These are phyloP conservation scores for Vanessa atalanta DNA, from an alignment of 1,140 invertebrate species.

Conservation along the genomic window DNA sequence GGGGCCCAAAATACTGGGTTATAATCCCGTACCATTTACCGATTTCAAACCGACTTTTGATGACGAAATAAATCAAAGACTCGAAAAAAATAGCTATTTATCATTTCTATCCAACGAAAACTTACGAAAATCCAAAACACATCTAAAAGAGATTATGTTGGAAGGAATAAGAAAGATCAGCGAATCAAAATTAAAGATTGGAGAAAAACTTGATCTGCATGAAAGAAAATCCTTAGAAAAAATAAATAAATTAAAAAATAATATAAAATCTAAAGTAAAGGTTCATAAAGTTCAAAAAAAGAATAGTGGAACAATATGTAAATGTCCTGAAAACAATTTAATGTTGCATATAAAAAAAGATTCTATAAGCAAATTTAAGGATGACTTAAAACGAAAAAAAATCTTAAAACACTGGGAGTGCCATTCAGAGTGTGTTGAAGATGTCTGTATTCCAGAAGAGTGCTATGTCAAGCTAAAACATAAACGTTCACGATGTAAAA, in stretches of 20 bases:
- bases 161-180: conserved; percentile 32
- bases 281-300: conserved; percentile 14
- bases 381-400: conserved; percentile 44
- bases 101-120: conserved; percentile 35
- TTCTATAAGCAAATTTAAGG: conserved; percentile 51
- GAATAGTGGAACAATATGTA: conserved; percentile 9
- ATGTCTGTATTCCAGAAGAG: conserved; percentile 46
- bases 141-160: conserved; percentile 32
- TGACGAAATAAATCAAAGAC: conserved; percentile 21
- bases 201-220: conserved; percentile 36
- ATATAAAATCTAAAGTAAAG: conserved; percentile 30
- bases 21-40: conserved; percentile 15
- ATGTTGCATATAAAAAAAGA: conserved; percentile 51
- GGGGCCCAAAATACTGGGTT: not conserved
- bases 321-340: conserved; percentile 23
- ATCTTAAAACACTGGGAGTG: conserved; percentile 44
- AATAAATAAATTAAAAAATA: conserved; percentile 35
- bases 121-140: conserved; percentile 26
- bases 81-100: conserved; percentile 26
- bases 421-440: conserved; percentile 36
- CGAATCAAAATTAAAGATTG: conserved; percentile 38
- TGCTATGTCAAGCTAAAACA: conserved; percentile 45
- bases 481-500: conserved; percentile 12
- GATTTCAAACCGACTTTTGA: conserved; percentile 24
- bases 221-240: conserved; percentile 41